phyloP scores from a whole-genome alignment of 2,888 invertebrate genomes.

The Iselma pallidipennis region DNA sequence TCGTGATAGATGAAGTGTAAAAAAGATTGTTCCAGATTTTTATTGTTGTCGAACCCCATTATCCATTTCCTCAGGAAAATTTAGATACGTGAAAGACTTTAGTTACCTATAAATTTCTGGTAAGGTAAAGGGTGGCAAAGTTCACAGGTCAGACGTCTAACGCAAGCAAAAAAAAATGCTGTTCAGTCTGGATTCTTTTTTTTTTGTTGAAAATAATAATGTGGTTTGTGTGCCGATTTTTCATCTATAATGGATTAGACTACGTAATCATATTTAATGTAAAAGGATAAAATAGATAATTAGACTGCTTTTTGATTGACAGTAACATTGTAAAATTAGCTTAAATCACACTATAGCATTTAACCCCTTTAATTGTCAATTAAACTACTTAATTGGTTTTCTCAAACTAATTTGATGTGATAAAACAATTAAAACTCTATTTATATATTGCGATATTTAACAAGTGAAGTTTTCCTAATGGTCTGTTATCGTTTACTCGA shows the following conservation, averaged over 20 bases:
- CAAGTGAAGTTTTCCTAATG: background rate
- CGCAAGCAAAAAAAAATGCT: background rate
- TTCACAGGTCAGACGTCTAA: constrained; percentile 7
- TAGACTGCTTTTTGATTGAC: constrained; percentile 17
- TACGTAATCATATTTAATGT: background rate
- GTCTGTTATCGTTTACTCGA: constrained; percentile 8
- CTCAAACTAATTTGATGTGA: constrained; percentile 21
- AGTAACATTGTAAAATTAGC: constrained; percentile 16
- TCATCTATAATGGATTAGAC: background rate
- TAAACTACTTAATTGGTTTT: constrained; percentile 28
- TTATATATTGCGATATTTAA: background rate
- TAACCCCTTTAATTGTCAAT: constrained; percentile 22
- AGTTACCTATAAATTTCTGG: constrained; percentile 17
- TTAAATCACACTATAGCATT: constrained; percentile 21
- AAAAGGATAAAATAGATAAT: constrained; percentile 9
- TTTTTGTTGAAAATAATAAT: too few species aligned
- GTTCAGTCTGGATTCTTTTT: background rate
- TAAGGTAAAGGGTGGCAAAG: background rate
- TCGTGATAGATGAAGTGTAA: constrained; percentile 1
- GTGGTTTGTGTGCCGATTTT: too few species aligned
- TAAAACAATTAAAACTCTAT: constrained; percentile 16
- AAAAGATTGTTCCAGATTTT: constrained; percentile 3
- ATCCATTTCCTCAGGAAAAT: constrained; percentile 14
- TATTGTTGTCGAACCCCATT: constrained; percentile 12
- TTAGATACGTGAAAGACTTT: constrained; percentile 10